phyloP scores from a whole-genome alignment of 2,113 vertebrate genomes.

The Panthera tigris region DNA sequence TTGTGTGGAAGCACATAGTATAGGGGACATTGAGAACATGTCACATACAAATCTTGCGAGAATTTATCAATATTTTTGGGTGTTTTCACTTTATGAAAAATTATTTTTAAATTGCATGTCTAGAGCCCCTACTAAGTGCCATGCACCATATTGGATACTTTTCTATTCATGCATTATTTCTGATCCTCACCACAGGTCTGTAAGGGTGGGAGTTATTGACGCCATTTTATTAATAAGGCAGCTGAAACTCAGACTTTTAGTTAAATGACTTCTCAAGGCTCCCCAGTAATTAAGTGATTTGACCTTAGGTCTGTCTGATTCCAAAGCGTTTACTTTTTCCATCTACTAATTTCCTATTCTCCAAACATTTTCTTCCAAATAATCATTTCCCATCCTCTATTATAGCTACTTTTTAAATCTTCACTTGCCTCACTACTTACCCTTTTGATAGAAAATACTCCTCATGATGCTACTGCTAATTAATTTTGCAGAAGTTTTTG shows the following conservation, averaged over 20 bases:
- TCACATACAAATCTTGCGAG: background rate
- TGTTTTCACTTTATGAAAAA: background rate
- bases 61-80: background rate
- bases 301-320: background rate
- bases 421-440: background rate
- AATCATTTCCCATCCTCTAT: background rate
- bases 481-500: slow-evolving; percentile 23
- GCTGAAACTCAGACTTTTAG: background rate
- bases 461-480: slow-evolving; percentile 17
- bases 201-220: background rate
- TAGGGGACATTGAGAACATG: background rate
- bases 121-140: background rate
- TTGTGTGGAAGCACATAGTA: background rate
- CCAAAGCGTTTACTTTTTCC: background rate
- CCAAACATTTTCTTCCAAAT: background rate
- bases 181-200: background rate
- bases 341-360: background rate
- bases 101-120: background rate
- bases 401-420: slow-evolving; percentile 43
- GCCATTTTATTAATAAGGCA: background rate
- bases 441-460: slow-evolving; percentile 13
- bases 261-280: background rate
- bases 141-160: background rate
- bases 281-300: background rate
- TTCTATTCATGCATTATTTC: background rate